These are phyloP conservation scores for Neomorphus geoffroyi DNA, from an alignment of 2,797 vertebrate genomes.

Conservation along the genomic window DNA sequence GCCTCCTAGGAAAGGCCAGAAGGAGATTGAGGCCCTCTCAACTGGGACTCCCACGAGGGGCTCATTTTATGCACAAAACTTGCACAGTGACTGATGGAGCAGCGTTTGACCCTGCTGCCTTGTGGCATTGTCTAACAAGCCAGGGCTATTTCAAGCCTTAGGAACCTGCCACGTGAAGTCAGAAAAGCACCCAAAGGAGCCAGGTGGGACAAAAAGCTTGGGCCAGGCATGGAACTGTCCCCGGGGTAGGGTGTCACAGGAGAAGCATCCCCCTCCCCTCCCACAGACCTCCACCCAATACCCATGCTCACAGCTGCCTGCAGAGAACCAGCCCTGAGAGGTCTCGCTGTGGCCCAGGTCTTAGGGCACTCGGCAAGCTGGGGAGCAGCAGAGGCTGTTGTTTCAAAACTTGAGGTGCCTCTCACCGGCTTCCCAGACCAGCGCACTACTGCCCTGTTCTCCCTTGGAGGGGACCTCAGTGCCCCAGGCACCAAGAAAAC, in stretches of 20 bases:
- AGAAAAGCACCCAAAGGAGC: not conserved
- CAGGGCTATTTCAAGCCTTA: not conserved
- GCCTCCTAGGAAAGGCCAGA: not conserved
- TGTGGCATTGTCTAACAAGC: not conserved
- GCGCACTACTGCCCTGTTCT: not conserved
- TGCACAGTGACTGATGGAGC: not conserved
- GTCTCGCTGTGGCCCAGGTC: not conserved
- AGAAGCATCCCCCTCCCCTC: not conserved
- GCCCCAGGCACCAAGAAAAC: not conserved
- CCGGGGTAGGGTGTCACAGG: rapidly evolving
- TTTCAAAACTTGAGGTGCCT: not conserved
- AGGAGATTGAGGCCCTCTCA: not conserved
- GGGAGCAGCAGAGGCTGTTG: not conserved
- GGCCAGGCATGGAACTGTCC: not conserved
- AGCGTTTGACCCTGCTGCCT: not conserved
- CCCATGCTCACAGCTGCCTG: not conserved
- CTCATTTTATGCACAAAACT: not conserved
- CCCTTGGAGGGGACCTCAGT: not conserved
- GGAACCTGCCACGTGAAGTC: not conserved
- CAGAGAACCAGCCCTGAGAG: not conserved
- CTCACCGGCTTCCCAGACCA: not conserved
- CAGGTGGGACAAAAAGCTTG: rapidly evolving
- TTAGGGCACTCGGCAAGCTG: not conserved
- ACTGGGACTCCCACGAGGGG: rapidly evolving
- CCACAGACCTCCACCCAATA: no score